Evolutionary conservation across 2,888 invertebrate species (phyloP).

Genomic region (Litoditis marina): DNA sequence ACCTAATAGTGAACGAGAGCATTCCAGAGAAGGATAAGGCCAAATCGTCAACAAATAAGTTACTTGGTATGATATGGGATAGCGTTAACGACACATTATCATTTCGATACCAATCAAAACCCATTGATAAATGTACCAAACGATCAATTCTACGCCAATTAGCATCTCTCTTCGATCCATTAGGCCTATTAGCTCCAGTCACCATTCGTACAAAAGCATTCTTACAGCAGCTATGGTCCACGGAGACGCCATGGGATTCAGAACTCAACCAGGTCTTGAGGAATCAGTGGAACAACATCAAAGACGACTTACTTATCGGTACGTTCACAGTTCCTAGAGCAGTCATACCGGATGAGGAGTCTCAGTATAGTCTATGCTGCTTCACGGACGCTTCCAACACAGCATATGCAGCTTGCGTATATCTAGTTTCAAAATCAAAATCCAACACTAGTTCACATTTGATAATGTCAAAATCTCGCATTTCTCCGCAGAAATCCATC

Average conservation of each 20-base stretch:
- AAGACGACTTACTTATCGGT: no score
- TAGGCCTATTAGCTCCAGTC: background rate
- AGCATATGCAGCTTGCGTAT: background rate
- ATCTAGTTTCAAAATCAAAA: background rate
- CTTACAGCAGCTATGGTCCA: no score
- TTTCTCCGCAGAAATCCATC: background rate
- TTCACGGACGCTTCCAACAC: background rate
- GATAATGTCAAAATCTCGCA: background rate
- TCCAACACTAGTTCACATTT: background rate
- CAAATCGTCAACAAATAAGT: background rate
- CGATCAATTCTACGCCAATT: background rate
- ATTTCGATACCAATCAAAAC: background rate
- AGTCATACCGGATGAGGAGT: no score
- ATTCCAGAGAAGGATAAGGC: background rate
- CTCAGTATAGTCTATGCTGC: background rate
- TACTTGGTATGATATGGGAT: background rate
- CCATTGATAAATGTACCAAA: background rate
- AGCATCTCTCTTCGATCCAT: background rate
- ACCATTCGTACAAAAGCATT: background rate
- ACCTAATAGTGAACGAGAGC: background rate
- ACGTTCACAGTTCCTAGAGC: no score
- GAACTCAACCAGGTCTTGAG: no score
- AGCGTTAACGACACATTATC: background rate
- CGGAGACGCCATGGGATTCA: no score
- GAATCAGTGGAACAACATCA: no score